Evolutionary conservation across 2,797 vertebrate species (phyloP), one percentile per base, ranked within the genome.

Genomic region (Telmatherina bonti): DNA sequence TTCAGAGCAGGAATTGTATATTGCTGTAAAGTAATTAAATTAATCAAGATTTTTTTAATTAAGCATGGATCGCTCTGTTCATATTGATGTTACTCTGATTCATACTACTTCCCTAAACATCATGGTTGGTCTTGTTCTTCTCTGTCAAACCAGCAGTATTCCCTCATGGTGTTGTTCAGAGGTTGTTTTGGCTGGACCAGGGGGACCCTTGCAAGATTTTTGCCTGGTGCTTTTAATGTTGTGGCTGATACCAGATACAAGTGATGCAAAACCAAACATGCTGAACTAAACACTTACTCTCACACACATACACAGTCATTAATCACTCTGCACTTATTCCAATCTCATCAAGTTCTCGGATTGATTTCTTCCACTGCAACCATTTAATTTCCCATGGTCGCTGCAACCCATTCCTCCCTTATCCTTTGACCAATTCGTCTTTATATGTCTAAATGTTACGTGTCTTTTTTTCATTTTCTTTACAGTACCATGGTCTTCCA

Each of bases 361-460:
- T 78, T 66, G 70, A 86, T 86, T 83, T 76, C 67, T 66, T 85
- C 61, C 67, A 29, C 70, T 68, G 61, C 63, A 20, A 38, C 61
- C 56, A 78, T 85, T 76, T 78, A 7, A 72, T 80, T 76, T 70
- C 64, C 36, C 53, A 35, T 9, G 51, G 51, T 27, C 16, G 29
- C 43, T 62, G 62, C 26, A 51, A 24, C 29, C 6, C 29, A 29
- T 47, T 57, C n/a, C 9, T 43, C 10, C 9, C 2, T 38, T 18
- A 10, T 31, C 29, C 41, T 26, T 47, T 7, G 24, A 33, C 22
- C n/a, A 22, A 24, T 70, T 38, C 22, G 10, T 60, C 47, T 59
- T 0, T 69, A 66, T 15, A 8, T 22, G 49, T 67, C 41, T 43
- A 33, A 52, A 53, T 71, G 18, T 33, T 36, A n/a, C 38, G 20